These are phyloP conservation scores for Chironomus tepperi DNA, from an alignment of 1,140 invertebrate genomes.

Conservation along the genomic window DNA sequence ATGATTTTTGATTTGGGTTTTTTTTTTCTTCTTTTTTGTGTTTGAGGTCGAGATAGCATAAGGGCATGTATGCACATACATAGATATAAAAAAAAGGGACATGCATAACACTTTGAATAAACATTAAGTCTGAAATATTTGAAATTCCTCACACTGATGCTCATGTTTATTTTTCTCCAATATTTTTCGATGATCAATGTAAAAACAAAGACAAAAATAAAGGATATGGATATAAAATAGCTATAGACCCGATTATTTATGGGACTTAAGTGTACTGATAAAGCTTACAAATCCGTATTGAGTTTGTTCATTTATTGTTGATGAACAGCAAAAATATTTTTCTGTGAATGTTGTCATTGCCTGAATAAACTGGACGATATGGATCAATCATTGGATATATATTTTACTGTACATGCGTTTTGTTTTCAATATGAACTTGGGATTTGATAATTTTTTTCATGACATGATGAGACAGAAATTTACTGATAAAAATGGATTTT, in stretches of 20 bases:
- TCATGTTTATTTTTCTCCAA: no score
- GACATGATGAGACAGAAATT: no score
- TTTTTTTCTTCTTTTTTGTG: not conserved
- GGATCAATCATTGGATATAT: no score
- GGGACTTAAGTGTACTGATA: not conserved
- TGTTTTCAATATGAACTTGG: no score
- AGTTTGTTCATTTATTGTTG: no score
- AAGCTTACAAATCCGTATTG: no score
- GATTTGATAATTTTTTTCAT: no score
- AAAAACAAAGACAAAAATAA: not conserved
- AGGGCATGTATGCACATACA: not conserved
- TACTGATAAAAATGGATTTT: no score
- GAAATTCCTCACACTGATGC: not conserved
- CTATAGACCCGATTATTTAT: not conserved
- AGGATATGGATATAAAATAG: not conserved
- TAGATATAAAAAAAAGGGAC: not conserved
- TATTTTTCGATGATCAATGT: not conserved
- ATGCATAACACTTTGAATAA: conserved; percentile 14
- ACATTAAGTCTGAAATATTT: conserved; percentile 6
- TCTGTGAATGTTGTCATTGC: no score
- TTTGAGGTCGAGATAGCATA: not conserved
- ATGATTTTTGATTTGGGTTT: conserved; percentile 5
- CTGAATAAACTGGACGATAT: no score
- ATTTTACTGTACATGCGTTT: no score
- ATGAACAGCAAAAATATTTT: no score